Base-by-base conservation (phyloP, 1,140 invertebrate genomes). In the Brachionus sp. region DNA sequence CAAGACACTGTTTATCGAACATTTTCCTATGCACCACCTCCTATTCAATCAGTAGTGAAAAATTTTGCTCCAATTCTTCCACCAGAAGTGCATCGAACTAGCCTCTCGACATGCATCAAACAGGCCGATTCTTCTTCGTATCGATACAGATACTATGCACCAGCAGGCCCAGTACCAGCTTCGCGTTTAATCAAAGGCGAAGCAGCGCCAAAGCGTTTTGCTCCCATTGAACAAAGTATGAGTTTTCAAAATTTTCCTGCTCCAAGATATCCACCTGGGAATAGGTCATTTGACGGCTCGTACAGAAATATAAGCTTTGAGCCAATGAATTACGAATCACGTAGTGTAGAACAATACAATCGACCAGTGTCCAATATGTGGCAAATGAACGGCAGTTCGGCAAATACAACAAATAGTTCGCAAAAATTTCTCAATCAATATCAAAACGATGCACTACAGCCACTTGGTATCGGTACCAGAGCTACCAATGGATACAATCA, bases 341-440 rank as follows among this genome's bases (percentile, higher is more conserved):
- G 66, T 37, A 33, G 37, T 19, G 3, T 70, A 39, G 66, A 70
- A 9, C 66, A 70, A 44, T 70, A 39, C 35, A 70, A 70, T 39
- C 29, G 66, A 33, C 66, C 66, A 9, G 66, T 70, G 3, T 42
- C 66, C 5, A 70, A 70, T 39, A 35, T 70, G 66, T 70, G 66
- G 66, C 66, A 70, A 39, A 70, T 70, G 29, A n/a, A 29, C 2
- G 66, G 66, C 37, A 70, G 66, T 9, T 37, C 66, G 37, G 66
- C 66, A 70, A 70, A 70, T 33, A 39, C 66, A 23, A 70, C 66
- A 39, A 70, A 37, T 12, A 70, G 66, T 33, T 70, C 66, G n/a
- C 66, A 70, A 39, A 70, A 70, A 39, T 70, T 70, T 19, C 35
- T 70, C 33, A 70, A 70, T 39, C 33, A 70, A 23, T 70, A 70